Evolutionary conservation across 2,888 invertebrate species (phyloP), one percentile per base, ranked within the genome.

Genomic region (Pammene fasciana): DNA sequence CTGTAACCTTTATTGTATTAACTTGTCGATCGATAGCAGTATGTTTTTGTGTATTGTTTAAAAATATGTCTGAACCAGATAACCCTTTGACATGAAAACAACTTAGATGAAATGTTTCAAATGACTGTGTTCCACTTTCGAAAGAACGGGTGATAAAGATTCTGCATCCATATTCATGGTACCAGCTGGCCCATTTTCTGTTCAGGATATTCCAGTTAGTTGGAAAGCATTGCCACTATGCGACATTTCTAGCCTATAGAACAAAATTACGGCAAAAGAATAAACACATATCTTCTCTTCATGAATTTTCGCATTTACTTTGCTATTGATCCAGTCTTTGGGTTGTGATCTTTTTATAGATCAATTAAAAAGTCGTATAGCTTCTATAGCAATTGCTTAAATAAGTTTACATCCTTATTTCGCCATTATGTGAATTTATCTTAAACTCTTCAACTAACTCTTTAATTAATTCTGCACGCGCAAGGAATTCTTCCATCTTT

Each of bases 81-180:
- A 65, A 65, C 56, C 65, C n/a, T 8, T 48, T 18, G 13, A 38
- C 55, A 46, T 16, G 11, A 16, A 48, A 26, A 36, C 38, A 62
- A 48, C 16, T 26, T 36, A 16, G 61, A 61, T 61, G 26, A 61
- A 61, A 61, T 34, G 36, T 26, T 3, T 26, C n/a, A 8, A 41
- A 18, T 41, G 38, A 62, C 52, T 41, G 38, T 62, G 50, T 38
- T 50, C 38, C 36, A 61, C 48, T 50, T 38, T 50, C 13, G 13
- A 61, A 18, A 50, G 50, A 8, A 8, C 16, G 10, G 36, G 48
- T 61, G 38, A 50, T 61, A 61, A 41, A 16, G 16, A 48, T 36
- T 61, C 61, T 50, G 46, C 16, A 61, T 61, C 59, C 10, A 59
- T 59, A 59, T 45, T 59, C 59, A 45, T 45, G 45, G n/a, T 34